These are phyloP conservation scores for Labeo rohita DNA, from an alignment of 2,113 vertebrate genomes.

Conservation along the genomic window DNA sequence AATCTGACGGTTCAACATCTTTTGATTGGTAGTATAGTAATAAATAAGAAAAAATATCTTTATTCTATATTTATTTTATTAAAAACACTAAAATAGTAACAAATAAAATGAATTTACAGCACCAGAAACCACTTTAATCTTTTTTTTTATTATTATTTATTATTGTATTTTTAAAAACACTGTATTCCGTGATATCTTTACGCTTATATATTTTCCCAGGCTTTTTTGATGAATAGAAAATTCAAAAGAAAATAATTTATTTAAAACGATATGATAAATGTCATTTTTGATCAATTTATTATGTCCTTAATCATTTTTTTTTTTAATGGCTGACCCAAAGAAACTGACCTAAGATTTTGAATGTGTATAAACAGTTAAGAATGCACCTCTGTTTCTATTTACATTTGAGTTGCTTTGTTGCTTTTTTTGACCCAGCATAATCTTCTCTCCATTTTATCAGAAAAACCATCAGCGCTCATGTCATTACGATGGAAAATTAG, in stretches of 20 bases:
- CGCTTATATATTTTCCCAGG: background rate
- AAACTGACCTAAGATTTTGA: background rate
- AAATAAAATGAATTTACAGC: no score
- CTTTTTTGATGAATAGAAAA: background rate
- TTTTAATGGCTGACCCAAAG: no score
- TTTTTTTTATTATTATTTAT: background rate
- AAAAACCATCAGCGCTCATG: background rate
- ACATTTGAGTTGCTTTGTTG: background rate
- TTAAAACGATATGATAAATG: background rate
- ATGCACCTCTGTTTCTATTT: no score
- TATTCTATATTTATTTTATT: no score
- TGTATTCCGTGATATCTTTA: background rate
- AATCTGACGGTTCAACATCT: no score
- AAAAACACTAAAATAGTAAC: no score
- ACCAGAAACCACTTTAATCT: background rate
- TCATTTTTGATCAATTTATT: no score
- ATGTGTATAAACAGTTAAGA: background rate
- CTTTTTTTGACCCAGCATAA: constrained; percentile 3
- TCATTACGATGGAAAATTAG: constrained; percentile 46
- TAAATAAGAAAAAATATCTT: no score
- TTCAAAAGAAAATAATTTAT: background rate
- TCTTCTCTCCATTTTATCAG: background rate
- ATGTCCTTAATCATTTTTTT: no score
- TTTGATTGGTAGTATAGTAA: no score
- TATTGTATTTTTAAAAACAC: background rate